Base-by-base conservation (phyloP, 2,113 vertebrate species). In the Struthio camelus region DNA sequence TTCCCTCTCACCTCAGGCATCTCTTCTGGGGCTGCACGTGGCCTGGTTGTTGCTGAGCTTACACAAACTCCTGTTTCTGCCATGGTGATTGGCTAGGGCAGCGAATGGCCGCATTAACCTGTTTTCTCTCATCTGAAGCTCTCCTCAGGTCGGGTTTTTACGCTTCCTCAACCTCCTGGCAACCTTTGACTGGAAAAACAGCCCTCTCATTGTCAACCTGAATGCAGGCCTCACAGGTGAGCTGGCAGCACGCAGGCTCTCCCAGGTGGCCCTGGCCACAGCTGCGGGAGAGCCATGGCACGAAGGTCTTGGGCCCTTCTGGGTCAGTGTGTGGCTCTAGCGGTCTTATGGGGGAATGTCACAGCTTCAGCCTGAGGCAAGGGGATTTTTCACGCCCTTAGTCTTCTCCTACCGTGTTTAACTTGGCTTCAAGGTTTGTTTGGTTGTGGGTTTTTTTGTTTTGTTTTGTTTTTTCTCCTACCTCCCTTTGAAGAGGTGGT, bases 101-200 rank as follows among this genome's bases (percentile, higher is more conserved):
- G 15, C 23, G 77, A 62, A 62, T 80, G 11, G 24, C n/a, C 5
- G 18, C 61, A 34, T 32, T 92, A 46, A 75, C 30, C 15, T 86
- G 46, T 82, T 85, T 59, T 89, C 16, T 79, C 9, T 40, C 15
- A 69, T 80, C 28, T 84, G 54, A 90, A 99, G 99, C 80, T 99
- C 98, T 94, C 99, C 99, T 16, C 99, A 99, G 97, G 99, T 99
- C 75, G 99, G 99, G 30, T 99, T 99, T 94, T 98, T 99, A 69
- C 99, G 99, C 30, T 99, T 99, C 95, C 99, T 99, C 58, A 97
- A 97, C 92, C 97, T 99, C 95, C 96, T 99, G 30, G 98, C 98
- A n/a, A 98, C 98, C 54, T 99, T 99, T 91, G 99, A 99, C 97
- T 99, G 99, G 99, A 99, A 98, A 96, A 99, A 99, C 96, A 99